These are phyloP conservation scores for Myocastor coypus DNA, from an alignment of 2,113 vertebrate genomes.

Conservation along the genomic window DNA sequence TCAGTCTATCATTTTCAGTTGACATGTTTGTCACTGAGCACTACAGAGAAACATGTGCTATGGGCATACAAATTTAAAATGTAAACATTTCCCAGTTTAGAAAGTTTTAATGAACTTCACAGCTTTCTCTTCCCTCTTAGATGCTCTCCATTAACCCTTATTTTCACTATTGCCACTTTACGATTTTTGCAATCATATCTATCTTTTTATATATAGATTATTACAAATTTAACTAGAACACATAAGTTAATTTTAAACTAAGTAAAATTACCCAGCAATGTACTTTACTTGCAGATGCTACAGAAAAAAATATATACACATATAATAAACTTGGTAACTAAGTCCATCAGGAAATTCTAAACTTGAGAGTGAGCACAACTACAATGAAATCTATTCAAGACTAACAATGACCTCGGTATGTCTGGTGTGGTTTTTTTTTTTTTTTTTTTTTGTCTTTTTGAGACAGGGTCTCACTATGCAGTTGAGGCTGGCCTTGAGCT, in stretches of 20 bases:
- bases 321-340: constrained; percentile 19
- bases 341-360: neutral
- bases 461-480: too few species aligned
- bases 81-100: neutral
- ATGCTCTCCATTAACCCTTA: neutral
- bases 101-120: neutral
- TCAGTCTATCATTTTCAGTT: neutral
- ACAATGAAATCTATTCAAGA: neutral
- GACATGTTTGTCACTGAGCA: neutral
- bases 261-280: neutral
- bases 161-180: neutral
- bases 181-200: neutral
- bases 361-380: neutral
- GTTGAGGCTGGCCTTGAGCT: too few species aligned
- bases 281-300: neutral
- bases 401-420: neutral
- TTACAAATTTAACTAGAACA: constrained; percentile 40
- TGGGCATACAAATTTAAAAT: neutral
- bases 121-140: constrained; percentile 19
- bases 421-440: neutral
- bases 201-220: neutral
- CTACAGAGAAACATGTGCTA: neutral
- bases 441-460: too few species aligned
- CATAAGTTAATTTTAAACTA: neutral
- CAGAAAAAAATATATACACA: neutral